Evolutionary conservation across 2,888 invertebrate genomes (phyloP).

Genomic region (Sycophila texana): DNA sequence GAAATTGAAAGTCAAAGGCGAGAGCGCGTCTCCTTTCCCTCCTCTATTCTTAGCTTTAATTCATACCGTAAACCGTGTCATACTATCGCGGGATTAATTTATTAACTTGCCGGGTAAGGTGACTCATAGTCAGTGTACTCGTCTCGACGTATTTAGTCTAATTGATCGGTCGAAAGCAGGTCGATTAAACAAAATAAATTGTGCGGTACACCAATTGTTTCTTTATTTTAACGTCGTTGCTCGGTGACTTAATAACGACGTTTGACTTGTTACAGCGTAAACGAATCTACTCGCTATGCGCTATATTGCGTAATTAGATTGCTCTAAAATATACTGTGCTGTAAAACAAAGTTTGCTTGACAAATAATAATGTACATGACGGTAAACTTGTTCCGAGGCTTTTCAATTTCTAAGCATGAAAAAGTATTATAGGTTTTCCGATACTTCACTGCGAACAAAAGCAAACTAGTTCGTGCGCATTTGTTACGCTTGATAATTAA

Average conservation of each 20-base stretch:
- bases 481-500: background rate
- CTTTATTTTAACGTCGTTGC: background rate
- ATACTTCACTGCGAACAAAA: slow-evolving; percentile 28
- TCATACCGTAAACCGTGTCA: background rate
- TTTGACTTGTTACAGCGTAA: slow-evolving; percentile 4
- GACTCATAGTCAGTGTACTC: background rate
- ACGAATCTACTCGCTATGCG: too few relatives aligned
- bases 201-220: background rate
- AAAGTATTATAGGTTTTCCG: slow-evolving; percentile 41
- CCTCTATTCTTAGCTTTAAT: background rate
- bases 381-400: slow-evolving; percentile 13
- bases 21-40: too few relatives aligned
- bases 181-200: background rate
- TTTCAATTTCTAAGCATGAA: slow-evolving; percentile 38
- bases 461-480: slow-evolving; percentile 16
- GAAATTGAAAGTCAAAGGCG: background rate
- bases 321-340: slow-evolving; percentile 15
- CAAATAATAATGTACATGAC: slow-evolving; percentile 31
- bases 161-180: background rate
- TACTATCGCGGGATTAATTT: background rate
- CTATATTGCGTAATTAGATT: slow-evolving; percentile 41
- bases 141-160: background rate
- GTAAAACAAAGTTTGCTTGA: slow-evolving; percentile 45
- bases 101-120: background rate
- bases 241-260: slow-evolving; percentile 1